Conservation (phyloP, 2,113 vertebrate genomes). For the Phyllostomus discolor region DNA sequence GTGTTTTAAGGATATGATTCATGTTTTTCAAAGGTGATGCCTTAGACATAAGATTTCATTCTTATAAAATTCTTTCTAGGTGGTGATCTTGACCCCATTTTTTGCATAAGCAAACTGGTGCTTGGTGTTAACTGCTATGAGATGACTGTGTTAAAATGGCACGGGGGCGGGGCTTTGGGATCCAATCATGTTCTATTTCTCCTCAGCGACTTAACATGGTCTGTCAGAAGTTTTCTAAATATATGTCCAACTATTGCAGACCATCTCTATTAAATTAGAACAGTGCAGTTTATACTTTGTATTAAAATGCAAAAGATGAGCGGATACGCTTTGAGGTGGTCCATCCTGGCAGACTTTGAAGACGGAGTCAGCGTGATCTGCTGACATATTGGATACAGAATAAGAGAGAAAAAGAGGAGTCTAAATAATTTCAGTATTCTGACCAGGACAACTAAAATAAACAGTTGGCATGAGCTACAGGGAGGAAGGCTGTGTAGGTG, state of each 20-base stretch:
- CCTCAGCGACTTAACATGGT: not conserved
- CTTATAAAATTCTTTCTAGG: not conserved
- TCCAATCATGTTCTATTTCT: not conserved
- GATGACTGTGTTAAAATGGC: not conserved
- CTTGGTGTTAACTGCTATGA: not conserved
- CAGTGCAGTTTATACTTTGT: not conserved
- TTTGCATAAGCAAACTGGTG: not conserved
- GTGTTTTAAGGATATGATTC: not conserved
- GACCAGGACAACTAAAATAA: not conserved
- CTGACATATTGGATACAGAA: not conserved
- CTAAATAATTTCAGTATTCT: not conserved
- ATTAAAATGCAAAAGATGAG: not conserved
- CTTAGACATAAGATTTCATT: not conserved
- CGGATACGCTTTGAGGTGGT: not conserved
- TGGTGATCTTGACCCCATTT: not conserved
- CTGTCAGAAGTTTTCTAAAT: not conserved
- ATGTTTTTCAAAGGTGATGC: not conserved
- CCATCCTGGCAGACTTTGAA: not conserved
- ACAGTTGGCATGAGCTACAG: not conserved
- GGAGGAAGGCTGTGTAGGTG: not conserved
- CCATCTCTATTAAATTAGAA: not conserved
- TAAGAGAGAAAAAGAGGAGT: not conserved
- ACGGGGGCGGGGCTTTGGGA: accelerated
- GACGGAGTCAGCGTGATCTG: not conserved
- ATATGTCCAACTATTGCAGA: not conserved